phyloP scores from a whole-genome alignment of 2,797 vertebrate genomes.

The Siniperca obscura region DNA sequence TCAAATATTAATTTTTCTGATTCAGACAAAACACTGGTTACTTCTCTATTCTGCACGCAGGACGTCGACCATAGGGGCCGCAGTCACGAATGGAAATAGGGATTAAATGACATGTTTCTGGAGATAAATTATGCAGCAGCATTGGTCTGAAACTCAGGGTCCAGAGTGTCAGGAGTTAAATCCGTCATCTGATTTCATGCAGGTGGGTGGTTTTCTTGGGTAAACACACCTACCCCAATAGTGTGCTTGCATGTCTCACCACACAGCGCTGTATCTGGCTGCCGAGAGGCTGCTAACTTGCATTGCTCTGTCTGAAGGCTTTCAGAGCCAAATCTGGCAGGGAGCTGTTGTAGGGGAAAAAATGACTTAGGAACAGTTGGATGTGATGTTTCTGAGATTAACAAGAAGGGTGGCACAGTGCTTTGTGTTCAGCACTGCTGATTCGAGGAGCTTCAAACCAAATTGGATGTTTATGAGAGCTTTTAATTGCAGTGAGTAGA shows the following conservation, averaged over 20 bases:
- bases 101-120: constrained; percentile 57
- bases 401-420: constrained; percentile 24
- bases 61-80: not conserved
- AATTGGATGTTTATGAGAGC: constrained; percentile 19
- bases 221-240: constrained; percentile 59
- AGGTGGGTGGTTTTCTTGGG: constrained; percentile 62
- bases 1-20: constrained; percentile 55
- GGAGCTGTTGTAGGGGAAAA: constrained; percentile 6
- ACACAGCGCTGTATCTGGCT: constrained; percentile 34
- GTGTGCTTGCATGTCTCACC: constrained; percentile 36
- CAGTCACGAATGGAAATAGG: constrained; percentile 48
- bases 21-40: constrained; percentile 31
- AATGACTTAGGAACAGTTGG: constrained; percentile 14
- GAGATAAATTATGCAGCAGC: constrained; percentile 69
- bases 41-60: constrained; percentile 35
- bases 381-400: constrained; percentile 41
- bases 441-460: constrained; percentile 27
- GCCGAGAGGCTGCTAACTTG: constrained; percentile 45
- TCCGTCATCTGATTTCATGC: constrained; percentile 59
- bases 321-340: constrained; percentile 47
- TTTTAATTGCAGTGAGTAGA: constrained; percentile 22
- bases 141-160: constrained; percentile 39
- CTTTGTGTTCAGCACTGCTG: constrained; percentile 24
- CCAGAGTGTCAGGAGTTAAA: constrained; percentile 66
- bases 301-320: constrained; percentile 43